Conservation (phyloP, 2,113 vertebrate species). For the Silurus meridionalis region DNA sequence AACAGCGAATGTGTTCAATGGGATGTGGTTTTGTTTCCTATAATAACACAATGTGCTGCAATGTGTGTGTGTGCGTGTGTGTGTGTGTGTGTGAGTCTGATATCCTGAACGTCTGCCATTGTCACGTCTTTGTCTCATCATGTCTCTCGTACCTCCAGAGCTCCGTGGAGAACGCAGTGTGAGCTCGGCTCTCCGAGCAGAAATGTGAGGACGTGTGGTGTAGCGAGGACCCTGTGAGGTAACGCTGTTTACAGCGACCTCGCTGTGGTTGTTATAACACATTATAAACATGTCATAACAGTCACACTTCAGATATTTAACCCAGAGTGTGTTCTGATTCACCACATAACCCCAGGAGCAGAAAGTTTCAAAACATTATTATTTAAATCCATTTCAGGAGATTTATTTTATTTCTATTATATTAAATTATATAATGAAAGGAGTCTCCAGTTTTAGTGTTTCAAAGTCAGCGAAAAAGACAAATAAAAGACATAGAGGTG, state of each 20-base stretch:
- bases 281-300: slow-evolving; percentile 45
- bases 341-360: not conserved
- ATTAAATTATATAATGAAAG: not conserved
- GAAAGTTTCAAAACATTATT: not conserved
- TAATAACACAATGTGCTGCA: not conserved
- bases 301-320: not conserved
- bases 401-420: not conserved
- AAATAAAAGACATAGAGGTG: too few relatives aligned
- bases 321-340: not conserved
- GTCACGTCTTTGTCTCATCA: not conserved
- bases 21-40: not conserved
- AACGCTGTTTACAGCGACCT: slow-evolving; percentile 18
- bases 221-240: slow-evolving; percentile 24
- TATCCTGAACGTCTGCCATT: not conserved
- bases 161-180: not conserved
- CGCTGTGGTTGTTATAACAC: slow-evolving; percentile 13
- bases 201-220: not conserved
- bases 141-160: slow-evolving; percentile 1
- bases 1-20: too few relatives aligned
- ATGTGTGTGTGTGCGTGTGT: not conserved
- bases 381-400: not conserved
- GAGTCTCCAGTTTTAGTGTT: not conserved
- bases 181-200: too few relatives aligned
- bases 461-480: not conserved
- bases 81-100: not conserved